Base-by-base conservation (phyloP, 2,888 invertebrate genomes). In the Andricus quercusramuli region DNA sequence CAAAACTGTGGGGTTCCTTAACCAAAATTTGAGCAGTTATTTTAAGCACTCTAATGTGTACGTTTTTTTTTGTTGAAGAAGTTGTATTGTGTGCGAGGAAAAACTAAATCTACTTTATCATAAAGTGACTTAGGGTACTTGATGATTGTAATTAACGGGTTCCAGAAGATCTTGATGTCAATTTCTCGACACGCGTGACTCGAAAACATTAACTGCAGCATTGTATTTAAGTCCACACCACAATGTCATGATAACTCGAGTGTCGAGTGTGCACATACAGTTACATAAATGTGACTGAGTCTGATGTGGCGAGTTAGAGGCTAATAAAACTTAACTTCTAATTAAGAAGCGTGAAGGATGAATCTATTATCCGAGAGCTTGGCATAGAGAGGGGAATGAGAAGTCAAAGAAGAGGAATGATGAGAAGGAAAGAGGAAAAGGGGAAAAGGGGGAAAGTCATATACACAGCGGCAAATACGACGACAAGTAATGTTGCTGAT, bases 271-370 rank as follows among this genome's bases (percentile, higher is more conserved):
- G 80, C 59, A 80, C 82, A 82, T 82, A 83, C 80, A 83, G 82
- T 84, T 82, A 83, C 80, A 83, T 79, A 84, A 83, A 83, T 78
- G 81, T 66, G 66, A 51, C 78, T 78, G 65, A 76, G 67, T 51
- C 79, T 78, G 80, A 77, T 74, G 79, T 81, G 80, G 82, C 81
- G 83, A 86, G 87, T 86, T 87, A 90, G 89, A 91, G 90, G 91
- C 90, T 90, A 92, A 91, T 91, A 91, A 92, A 92, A 91, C 91
- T 92, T 90, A 91, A 91, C 91, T 91, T 89, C 91, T 92, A 92
- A 92, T 91, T 92, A 92, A 92, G 92, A 92, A 91, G 91, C 92
- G 92, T 89, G 91, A 91, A 91, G 91, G 91, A 91, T 91, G 91
- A 91, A 91, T 92, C 92, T 91, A 92, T 92, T 92, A 92, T 91